Evolutionary conservation across 2,113 vertebrate species (phyloP).

Genomic region (Halcyon malimbica): DNA sequence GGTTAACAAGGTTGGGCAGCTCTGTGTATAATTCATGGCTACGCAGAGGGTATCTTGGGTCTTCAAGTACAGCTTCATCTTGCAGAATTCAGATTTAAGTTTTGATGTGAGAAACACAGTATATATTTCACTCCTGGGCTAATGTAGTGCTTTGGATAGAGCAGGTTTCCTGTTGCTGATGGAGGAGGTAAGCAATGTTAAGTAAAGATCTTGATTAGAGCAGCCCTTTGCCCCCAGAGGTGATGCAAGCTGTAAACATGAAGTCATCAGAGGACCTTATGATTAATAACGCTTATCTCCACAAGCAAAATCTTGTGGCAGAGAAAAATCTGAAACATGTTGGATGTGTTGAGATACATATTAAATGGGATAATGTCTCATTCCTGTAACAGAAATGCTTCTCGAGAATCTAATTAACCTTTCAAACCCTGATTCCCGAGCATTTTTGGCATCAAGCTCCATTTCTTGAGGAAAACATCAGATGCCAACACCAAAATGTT

Average conservation of each 20-base stretch:
- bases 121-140: not conserved
- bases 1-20: slow-evolving; percentile 37
- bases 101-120: not conserved
- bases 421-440: not conserved
- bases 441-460: slow-evolving; percentile 36
- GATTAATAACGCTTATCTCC: not conserved
- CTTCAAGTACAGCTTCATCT: not conserved
- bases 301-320: not conserved
- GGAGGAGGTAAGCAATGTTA: not conserved
- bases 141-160: not conserved
- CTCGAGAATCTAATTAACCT: slow-evolving; percentile 58
- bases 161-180: not conserved
- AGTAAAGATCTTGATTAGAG: not conserved
- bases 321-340: slow-evolving; percentile 18
- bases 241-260: not conserved
- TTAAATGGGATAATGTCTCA: slow-evolving; percentile 2
- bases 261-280: not conserved
- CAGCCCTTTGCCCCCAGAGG: not conserved
- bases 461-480: slow-evolving; percentile 36
- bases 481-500: slow-evolving; percentile 17
- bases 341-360: not conserved
- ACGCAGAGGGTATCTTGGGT: slow-evolving; percentile 12
- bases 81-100: not conserved
- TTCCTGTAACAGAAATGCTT: slow-evolving; percentile 11
- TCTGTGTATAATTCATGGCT: slow-evolving; percentile 55